Base-by-base conservation (phyloP, 2,797 vertebrate species). In the Melanotaenia maccullochi region DNA sequence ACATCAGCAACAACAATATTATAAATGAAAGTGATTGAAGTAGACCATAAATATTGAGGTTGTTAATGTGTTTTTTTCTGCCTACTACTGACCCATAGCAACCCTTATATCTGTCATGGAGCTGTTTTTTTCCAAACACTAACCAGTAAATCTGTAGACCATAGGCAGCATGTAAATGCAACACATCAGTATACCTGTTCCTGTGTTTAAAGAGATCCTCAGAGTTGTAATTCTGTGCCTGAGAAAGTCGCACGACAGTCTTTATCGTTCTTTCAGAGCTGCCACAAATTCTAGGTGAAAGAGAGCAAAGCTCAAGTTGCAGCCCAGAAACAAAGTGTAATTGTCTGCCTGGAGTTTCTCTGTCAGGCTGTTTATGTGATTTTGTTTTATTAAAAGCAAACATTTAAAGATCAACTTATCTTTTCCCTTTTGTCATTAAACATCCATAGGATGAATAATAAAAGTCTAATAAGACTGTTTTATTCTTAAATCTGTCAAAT, bases 261-360 rank as follows among this genome's bases (percentile, higher is more conserved):
- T 56, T 54, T 7, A 35, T 51, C 51, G 42, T 65, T 51, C 60
- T 42, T 22, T 38, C 52, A 60, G 65, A 72, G 61, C 63, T 64
- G 70, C 24, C 65, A 61, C 44, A 79, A 9, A 5, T 20, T 57
- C 28, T 42, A 67, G 42, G 69, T 51, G 58, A 22, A 60, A 65
- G 64, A 55, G 57, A 64, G 64, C 49, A 33, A 55, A 76, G 72
- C 49, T 75, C 56, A 54, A 35, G 47, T 58, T 71, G 32, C 73
- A 55, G 64, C 47, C 36, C 38, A 63, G 64, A 76, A 76, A 90
- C 90, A 92, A 88, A 85, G 82, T 47, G 4, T 69, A 54, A 68
- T 81, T 89, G 79, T 89, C 64, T 85, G 52, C 40, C n/a, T 25
- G 42, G 20, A n/a, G 2, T 1, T 22, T 68, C n/a, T 18, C 18